Evolutionary conservation across 1,140 invertebrate species (phyloP), one percentile per base, ranked within the genome.

Genomic region (Lutraria rhynchaena): DNA sequence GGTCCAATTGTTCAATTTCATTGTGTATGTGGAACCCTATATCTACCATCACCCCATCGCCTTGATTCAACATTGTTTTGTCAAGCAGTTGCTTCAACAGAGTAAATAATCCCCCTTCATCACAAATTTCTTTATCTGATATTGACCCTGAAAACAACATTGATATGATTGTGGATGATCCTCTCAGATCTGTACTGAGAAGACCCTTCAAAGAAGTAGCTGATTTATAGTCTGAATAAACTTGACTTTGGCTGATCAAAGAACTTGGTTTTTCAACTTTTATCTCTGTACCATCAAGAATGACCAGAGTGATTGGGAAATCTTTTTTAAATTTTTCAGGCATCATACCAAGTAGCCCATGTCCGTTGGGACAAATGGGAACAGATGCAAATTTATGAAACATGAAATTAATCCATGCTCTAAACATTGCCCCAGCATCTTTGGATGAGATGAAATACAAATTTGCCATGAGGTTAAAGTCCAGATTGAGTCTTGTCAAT

Each of bases 171-270:
- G 69, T 84, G 5, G 83, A 51, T 11, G 75, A 76, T 29, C 81
- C 85, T 65, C 81, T 65, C 9, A 76, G 83, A 53, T 85, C 85
- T 58, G 75, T 51, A 17, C 69, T 83, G 33, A 85, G 70, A 0
- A 83, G 33, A 24, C 63, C 71, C 60, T 85, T 86, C 27, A 86
- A 65, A 31, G 85, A 85, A 24, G 75, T 83, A 3, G 35, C 29
- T 7, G 85, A 85, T 19, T 86, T 86, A 37, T 86, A 85, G 44
- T 86, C 83, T 15, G 80, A 83, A 70, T 85, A 85, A 27, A 31
- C 71, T 61, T 86, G 80, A 29, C 69, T 74, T 78, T 83, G 83
- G 17, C 55, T 4, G 27, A 51, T 31, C 31, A 80, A 7, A 27
- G 65, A 37, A 17, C n/a, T 58, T 46, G 74, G 65, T 46, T 22